These are phyloP conservation scores for Drosophila subsilvestris DNA, from an alignment of 2,888 invertebrate species.

Conservation along the genomic window DNA sequence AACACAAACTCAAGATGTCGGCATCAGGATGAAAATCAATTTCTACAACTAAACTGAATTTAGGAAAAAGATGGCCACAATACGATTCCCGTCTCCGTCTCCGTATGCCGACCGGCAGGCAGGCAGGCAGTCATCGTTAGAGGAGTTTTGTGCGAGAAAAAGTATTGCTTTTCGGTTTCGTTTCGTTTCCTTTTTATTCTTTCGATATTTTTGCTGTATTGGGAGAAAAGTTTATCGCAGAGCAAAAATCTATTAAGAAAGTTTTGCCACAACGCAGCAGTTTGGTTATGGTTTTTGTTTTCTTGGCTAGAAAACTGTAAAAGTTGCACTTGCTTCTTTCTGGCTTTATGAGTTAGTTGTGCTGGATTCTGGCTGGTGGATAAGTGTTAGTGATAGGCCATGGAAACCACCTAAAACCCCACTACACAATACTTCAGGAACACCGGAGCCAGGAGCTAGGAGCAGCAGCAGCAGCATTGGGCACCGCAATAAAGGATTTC, in stretches of 20 bases:
- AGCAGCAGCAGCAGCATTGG: too few relatives aligned
- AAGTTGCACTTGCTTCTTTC: slow-evolving; percentile 58
- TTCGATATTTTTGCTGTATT: slow-evolving; percentile 33
- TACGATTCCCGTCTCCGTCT: slow-evolving; percentile 52
- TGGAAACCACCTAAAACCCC: slow-evolving; percentile 35
- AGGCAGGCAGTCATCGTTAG: slow-evolving; percentile 14
- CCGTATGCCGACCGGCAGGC: slow-evolving; percentile 12
- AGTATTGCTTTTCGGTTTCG: slow-evolving; percentile 18
- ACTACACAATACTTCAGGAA: slow-evolving; percentile 14
- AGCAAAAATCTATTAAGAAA: slow-evolving; percentile 76
- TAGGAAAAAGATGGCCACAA: slow-evolving; percentile 48
- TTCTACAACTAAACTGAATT: slow-evolving; percentile 61
- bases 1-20: slow-evolving; percentile 58
- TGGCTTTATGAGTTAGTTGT: slow-evolving; percentile 59
- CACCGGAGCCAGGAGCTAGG: background rate
- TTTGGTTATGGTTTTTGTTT: slow-evolving; percentile 62
- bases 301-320: slow-evolving; percentile 52
- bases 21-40: slow-evolving; percentile 73
- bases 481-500: slow-evolving; percentile 31
- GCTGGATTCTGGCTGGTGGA: slow-evolving; percentile 30
- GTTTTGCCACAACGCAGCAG: slow-evolving; percentile 73
- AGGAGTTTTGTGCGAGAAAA: slow-evolving; percentile 24
- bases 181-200: slow-evolving; percentile 1
- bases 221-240: slow-evolving; percentile 65
- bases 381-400: slow-evolving; percentile 59